phyloP scores from a whole-genome alignment of 2,888 invertebrate species.

The Campoletis raptor region DNA sequence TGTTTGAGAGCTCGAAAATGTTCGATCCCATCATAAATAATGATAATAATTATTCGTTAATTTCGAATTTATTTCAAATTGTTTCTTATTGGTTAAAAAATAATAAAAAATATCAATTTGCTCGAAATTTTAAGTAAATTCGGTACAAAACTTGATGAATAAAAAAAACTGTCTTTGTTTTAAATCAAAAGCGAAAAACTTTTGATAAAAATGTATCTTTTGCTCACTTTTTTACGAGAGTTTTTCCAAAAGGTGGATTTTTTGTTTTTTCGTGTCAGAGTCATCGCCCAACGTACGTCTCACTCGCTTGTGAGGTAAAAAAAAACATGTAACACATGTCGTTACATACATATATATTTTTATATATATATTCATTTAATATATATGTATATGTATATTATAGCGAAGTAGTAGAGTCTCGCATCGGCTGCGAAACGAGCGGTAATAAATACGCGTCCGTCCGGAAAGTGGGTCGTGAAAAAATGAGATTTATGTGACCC shows the following conservation, averaged over 20 bases:
- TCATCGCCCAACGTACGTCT: slow-evolving; percentile 33
- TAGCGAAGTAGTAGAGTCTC: slow-evolving; percentile 49
- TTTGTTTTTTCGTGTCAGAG: slow-evolving; percentile 16
- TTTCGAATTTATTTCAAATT: neutral
- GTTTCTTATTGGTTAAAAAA: neutral
- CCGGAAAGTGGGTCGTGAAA: slow-evolving; percentile 75
- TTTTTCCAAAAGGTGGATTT: neutral
- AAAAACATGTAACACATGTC: slow-evolving; percentile 48
- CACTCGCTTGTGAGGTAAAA: slow-evolving; percentile 24
- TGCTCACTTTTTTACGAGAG: neutral
- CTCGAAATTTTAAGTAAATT: neutral
- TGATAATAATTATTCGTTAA: neutral
- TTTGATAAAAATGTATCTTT: neutral
- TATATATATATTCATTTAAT: slow-evolving; percentile 5
- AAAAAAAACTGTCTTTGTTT: neutral
- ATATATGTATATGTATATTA: slow-evolving; percentile 8
- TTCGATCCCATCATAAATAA: neutral
- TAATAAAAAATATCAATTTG: neutral
- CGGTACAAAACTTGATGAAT: neutral
- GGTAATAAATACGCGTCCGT: slow-evolving; percentile 74
- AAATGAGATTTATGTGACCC: slow-evolving; percentile 74
- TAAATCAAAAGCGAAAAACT: neutral
- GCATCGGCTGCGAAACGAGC: slow-evolving; percentile 70
- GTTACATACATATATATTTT: slow-evolving; percentile 30
- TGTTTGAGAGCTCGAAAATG: neutral